phyloP scores from a whole-genome alignment of 2,888 invertebrate species.

The Bugula neritina region DNA sequence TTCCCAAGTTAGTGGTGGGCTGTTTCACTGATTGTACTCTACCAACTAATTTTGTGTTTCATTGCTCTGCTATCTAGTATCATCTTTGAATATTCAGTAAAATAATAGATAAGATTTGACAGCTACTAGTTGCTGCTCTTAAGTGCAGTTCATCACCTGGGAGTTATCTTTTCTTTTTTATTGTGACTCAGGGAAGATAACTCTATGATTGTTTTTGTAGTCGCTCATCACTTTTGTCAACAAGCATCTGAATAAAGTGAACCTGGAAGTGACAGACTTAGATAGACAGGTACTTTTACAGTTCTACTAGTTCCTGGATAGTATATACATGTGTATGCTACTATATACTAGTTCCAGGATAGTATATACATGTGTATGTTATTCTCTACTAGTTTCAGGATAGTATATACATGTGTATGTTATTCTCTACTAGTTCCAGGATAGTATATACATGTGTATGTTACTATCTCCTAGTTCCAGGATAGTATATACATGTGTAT shows the following conservation, averaged over 20 bases:
- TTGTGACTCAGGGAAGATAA: no score
- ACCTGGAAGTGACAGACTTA: slow-evolving; percentile 76
- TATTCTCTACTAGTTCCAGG: slow-evolving; percentile 71
- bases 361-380: slow-evolving; percentile 90
- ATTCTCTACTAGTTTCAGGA: slow-evolving; percentile 71
- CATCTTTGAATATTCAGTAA: no score
- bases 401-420: slow-evolving; percentile 86
- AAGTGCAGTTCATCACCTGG: no score
- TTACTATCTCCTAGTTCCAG: slow-evolving; percentile 67
- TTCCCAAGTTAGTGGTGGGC: no score
- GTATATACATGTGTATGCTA: slow-evolving; percentile 85
- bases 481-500: slow-evolving; percentile 94
- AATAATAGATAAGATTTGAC: no score
- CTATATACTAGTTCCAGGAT: slow-evolving; percentile 71
- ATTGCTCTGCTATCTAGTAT: no score
- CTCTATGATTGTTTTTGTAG: no score
- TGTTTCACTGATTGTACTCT: no score
- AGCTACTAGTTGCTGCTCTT: no score
- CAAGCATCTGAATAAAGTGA: slow-evolving; percentile 91
- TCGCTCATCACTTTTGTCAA: slow-evolving; percentile 96
- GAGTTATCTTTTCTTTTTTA: no score
- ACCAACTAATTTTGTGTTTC: no score
- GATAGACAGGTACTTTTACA: slow-evolving; percentile 65
- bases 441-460: slow-evolving; percentile 90
- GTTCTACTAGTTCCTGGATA: slow-evolving; percentile 74